A percentile compares a stretch with the other conserved stretches of the same genome.
These are phyloP conservation scores for Archips crataeganus DNA, from an alignment of 2,888 invertebrate genomes.

Conservation along the genomic window DNA sequence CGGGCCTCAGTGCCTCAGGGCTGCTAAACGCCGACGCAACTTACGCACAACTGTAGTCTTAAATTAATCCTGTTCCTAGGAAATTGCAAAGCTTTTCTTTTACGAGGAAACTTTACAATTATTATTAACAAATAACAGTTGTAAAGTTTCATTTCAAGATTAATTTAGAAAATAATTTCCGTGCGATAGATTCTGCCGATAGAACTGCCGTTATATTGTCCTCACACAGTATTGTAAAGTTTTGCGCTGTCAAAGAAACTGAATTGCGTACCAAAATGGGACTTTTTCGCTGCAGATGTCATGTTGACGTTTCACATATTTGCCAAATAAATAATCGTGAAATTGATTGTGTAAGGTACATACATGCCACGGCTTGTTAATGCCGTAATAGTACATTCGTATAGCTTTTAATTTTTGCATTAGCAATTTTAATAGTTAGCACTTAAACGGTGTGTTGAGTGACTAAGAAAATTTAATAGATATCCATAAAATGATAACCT, in stretches of 20 bases:
- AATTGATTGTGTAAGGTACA: too few species aligned
- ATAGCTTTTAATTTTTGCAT: background rate
- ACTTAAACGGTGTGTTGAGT: background rate
- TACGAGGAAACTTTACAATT: background rate
- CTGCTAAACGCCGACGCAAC: conserved; percentile 60
- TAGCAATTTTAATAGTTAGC: background rate
- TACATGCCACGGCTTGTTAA: too few species aligned
- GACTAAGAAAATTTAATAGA: background rate
- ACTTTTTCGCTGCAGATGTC: too few species aligned
- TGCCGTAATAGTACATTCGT: too few species aligned
- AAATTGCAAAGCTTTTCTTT: conserved; percentile 6
- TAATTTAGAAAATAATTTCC: background rate
- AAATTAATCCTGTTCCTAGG: conserved; percentile 57
- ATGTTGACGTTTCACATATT: too few species aligned
- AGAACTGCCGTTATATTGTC: too few species aligned
- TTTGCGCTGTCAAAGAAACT: too few species aligned
- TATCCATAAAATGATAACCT: background rate
- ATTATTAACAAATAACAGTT: background rate
- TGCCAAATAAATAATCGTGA: too few species aligned
- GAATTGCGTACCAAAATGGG: too few species aligned
- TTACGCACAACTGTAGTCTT: conserved; percentile 56
- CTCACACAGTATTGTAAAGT: too few species aligned
- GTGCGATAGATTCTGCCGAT: background rate
- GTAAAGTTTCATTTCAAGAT: too few species aligned
- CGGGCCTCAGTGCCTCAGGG: conserved; percentile 56